Base-by-base conservation (phyloP, 2,888 invertebrate genomes). In the Tetropium fuscum region DNA sequence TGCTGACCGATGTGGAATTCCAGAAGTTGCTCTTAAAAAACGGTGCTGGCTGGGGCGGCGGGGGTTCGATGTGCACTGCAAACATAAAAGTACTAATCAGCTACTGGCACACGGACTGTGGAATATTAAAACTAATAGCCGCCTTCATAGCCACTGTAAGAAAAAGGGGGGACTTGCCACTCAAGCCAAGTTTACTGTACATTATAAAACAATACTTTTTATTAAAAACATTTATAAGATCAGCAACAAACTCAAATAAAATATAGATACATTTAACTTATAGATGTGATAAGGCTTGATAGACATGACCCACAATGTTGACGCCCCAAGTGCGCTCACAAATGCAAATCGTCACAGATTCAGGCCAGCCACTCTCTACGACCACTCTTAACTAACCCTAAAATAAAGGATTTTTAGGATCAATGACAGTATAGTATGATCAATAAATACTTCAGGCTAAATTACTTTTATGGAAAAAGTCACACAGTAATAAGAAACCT, bases 101-200 rank as follows among this genome's bases (percentile, higher is more conserved):
- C 63, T 65, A 56, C 68, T 60, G 73, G 53, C 56, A 63, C 69
- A 69, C 63, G 58, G 59, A 68, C 75, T 63, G 30, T 57, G 27
- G 38, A 56, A 60, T 64, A 55, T 68, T 70, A 71, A 63, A 71
- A 72, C 69, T 75, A 73, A 70, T 73, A 76, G 77, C 79, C 77
- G 81, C 80, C 78, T 75, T 78, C 78, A 78, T 76, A 80, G 79
- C 80, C 80, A 79, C 80, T 81, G 80, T 77, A 80, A 80, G 75
- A 78, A 75, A 76, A 76, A 70, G 76, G 75, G 74, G 72, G 77
- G 77, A 74, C 73, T 70, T 78, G 79, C 79, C 79, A 80, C 78
- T 80, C 81, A 80, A 80, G 80, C 80, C 78, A 75, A 70, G n/a
- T n/a, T n/a, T n/a, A n/a, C n/a, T n/a, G n/a, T n/a, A n/a, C n/a